Evolutionary conservation across 2,113 vertebrate species (phyloP).

Genomic region (Heloderma charlesbogerti): DNA sequence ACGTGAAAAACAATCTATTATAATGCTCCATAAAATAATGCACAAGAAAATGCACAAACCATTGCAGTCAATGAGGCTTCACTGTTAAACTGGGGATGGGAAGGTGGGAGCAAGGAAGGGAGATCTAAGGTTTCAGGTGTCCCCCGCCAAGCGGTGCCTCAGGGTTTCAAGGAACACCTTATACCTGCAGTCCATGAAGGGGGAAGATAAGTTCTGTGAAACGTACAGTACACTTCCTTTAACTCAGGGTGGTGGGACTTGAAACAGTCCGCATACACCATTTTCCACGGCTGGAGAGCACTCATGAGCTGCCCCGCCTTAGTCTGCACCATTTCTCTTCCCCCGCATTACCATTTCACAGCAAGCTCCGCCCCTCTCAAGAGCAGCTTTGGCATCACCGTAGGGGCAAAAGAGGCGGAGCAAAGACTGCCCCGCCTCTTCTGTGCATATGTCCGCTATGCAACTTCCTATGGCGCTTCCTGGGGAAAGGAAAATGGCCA

Average conservation of each 20-base stretch:
- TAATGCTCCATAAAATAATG: constrained; percentile 48
- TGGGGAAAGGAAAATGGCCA: not conserved
- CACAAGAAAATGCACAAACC: constrained; percentile 51
- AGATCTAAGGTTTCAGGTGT: not conserved
- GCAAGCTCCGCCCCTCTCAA: not conserved
- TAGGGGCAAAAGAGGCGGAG: not conserved
- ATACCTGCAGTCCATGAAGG: not conserved
- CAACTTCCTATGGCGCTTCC: not conserved
- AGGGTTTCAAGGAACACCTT: not conserved
- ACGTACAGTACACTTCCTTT: not conserved
- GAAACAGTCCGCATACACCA: no score
- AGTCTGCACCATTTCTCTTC: not conserved
- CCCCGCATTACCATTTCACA: not conserved
- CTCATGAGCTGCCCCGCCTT: not conserved
- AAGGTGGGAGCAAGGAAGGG: not conserved
- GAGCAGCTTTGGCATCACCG: not conserved
- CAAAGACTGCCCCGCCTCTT: not conserved
- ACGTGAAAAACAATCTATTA: constrained; percentile 41
- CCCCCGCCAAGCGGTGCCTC: not conserved
- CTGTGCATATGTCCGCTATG: rapidly evolving
- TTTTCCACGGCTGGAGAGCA: not conserved
- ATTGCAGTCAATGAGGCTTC: constrained; percentile 40
- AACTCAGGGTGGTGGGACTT: not conserved
- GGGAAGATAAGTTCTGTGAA: not conserved
- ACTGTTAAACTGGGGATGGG: not conserved